Conservation (phyloP, 2,888 invertebrate genomes). For the Tuberolachnus salignus region DNA sequence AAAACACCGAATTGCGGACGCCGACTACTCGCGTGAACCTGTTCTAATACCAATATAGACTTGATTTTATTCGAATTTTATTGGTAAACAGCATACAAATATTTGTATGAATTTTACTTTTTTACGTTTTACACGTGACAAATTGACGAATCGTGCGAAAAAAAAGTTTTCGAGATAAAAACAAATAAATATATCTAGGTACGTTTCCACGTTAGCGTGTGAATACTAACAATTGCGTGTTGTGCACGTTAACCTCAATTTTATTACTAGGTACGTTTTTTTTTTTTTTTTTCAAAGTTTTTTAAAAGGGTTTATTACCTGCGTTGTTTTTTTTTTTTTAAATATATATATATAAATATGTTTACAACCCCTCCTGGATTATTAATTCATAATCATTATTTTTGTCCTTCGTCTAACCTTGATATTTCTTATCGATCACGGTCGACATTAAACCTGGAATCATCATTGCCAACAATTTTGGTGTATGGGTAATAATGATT, state of each 20-base stretch:
- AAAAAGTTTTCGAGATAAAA: slow-evolving; percentile 43
- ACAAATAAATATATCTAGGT: slow-evolving; percentile 38
- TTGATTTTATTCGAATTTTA: too few species aligned
- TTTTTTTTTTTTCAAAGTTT: slow-evolving; percentile 40
- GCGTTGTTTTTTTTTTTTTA: slow-evolving; percentile 27
- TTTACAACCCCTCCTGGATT: slow-evolving; percentile 16
- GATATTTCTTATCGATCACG: slow-evolving; percentile 35
- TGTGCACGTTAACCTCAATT: slow-evolving; percentile 38
- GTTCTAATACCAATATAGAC: too few species aligned
- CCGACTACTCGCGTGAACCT: too few species aligned
- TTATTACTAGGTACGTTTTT: slow-evolving; percentile 25
- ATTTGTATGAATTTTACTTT: too few species aligned
- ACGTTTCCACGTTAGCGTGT: slow-evolving; percentile 31
- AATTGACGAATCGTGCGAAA: slow-evolving; percentile 43
- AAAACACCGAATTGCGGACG: too few species aligned
- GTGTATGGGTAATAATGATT: too few species aligned
- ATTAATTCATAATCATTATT: slow-evolving; percentile 47
- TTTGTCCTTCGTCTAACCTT: slow-evolving; percentile 37
- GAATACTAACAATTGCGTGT: slow-evolving; percentile 39
- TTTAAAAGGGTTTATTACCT: slow-evolving; percentile 45
- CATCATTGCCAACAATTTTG: slow-evolving; percentile 5
- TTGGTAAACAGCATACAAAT: too few species aligned
- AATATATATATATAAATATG: slow-evolving; percentile 9
- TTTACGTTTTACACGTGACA: background rate
- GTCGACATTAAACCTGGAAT: slow-evolving; percentile 22